A percentile compares a stretch with the other conserved stretches of the same genome.
Evolutionary conservation across 2,113 vertebrate species (phyloP).

Genomic region (Sus scrofa): T2T-Sscrofa CM000813.6:114617001-114617500

Average conservation of each 20-base stretch:
- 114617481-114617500: too few relatives aligned
- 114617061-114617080: not conserved
- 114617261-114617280: not conserved
- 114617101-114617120: not conserved
- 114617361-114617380: not conserved
- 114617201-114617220: not conserved
- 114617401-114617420: not conserved
- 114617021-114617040: not conserved
- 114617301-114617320: not conserved
- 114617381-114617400: not conserved
- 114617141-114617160: not conserved
- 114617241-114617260: not conserved
- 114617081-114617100: not conserved
- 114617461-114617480: not conserved
- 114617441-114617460: conserved; percentile 3
- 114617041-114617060: not conserved
- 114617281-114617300: not conserved
- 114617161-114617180: not conserved
- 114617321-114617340: conserved; percentile 30
- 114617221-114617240: not conserved
- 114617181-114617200: not conserved
- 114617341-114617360: not conserved
- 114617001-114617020: conserved; percentile 29
- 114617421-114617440: not conserved
- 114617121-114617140: not conserved